Evolutionary conservation across 2,113 vertebrate genomes (phyloP).

Genomic region (Scomber colias): DNA sequence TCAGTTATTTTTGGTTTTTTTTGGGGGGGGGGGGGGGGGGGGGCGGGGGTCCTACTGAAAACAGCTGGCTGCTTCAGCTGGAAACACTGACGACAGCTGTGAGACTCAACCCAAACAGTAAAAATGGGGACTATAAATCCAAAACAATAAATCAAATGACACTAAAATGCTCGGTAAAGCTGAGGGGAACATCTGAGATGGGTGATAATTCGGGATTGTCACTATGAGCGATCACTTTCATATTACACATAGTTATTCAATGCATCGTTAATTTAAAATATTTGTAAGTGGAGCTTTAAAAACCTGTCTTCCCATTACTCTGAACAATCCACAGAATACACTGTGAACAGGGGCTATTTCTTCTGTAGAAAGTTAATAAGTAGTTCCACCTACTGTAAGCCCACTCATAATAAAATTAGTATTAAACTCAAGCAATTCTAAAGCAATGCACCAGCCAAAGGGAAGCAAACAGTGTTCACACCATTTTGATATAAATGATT

Average conservation of each 20-base stretch:
- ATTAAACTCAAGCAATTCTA: constrained; percentile 9
- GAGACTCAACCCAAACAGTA: too few species aligned
- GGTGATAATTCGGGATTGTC: not conserved
- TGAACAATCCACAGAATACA: not conserved
- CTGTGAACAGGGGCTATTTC: not conserved
- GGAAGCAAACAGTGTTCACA: not conserved
- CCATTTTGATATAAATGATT: constrained; percentile 13
- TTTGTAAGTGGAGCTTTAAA: not conserved
- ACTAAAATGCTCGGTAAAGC: too few species aligned
- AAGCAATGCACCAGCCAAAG: not conserved
- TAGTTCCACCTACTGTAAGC: not conserved
- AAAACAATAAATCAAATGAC: too few species aligned
- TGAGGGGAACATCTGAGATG: too few species aligned
- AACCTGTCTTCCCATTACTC: not conserved
- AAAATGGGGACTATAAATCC: too few species aligned
- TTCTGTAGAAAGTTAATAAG: not conserved
- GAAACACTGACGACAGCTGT: too few species aligned
- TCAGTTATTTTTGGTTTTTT: too few species aligned
- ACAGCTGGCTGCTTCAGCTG: too few species aligned
- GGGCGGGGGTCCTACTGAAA: too few species aligned
- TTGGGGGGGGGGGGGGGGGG: too few species aligned
- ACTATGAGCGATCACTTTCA: too few species aligned
- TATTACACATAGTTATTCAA: not conserved
- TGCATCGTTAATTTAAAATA: not conserved
- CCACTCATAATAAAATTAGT: not conserved